Conservation (phyloP, 1,140 invertebrate genomes). For the Drosophila murphyi region DNA sequence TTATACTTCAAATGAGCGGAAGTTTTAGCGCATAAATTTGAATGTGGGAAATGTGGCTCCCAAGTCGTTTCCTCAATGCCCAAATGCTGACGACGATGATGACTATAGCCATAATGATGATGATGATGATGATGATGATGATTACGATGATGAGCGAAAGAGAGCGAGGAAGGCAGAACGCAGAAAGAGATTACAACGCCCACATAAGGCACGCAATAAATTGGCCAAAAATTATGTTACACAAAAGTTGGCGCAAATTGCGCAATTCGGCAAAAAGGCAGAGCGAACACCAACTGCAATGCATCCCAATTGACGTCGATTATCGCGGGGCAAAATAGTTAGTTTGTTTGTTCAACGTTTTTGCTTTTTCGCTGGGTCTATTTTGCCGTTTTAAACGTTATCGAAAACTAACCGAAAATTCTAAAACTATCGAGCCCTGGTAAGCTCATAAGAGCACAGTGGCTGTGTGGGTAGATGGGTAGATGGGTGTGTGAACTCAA, state of each 20-base stretch:
- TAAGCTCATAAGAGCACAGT: constrained; percentile 7
- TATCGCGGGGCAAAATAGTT: constrained; percentile 77
- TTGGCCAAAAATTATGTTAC: constrained; percentile 78
- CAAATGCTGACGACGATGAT: constrained; percentile 53
- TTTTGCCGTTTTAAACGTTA: constrained; percentile 80
- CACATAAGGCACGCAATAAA: constrained; percentile 69
- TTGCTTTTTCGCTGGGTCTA: constrained; percentile 60
- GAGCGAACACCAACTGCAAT: constrained; percentile 39
- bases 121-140: constrained; percentile 2
- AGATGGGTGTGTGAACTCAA: constrained; percentile 35
- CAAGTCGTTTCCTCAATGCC: constrained; percentile 40
- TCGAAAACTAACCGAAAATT: constrained; percentile 77
- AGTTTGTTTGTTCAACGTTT: constrained; percentile 64
- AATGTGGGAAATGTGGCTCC: constrained; percentile 47
- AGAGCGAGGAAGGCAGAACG: neutral
- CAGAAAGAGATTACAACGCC: constrained; percentile 4
- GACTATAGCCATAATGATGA: neutral
- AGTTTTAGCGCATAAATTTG: constrained; percentile 81
- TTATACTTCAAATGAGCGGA: constrained; percentile 68
- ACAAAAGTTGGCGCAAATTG: constrained; percentile 77
- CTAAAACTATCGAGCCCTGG: constrained; percentile 61
- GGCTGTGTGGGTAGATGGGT: constrained; percentile 15
- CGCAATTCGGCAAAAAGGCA: constrained; percentile 60
- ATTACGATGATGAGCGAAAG: constrained; percentile 13
- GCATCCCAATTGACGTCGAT: constrained; percentile 79